Evolutionary conservation across 1,140 invertebrate genomes (phyloP), one percentile per base, ranked within the genome.

Genomic region (Lithobius niger): DNA sequence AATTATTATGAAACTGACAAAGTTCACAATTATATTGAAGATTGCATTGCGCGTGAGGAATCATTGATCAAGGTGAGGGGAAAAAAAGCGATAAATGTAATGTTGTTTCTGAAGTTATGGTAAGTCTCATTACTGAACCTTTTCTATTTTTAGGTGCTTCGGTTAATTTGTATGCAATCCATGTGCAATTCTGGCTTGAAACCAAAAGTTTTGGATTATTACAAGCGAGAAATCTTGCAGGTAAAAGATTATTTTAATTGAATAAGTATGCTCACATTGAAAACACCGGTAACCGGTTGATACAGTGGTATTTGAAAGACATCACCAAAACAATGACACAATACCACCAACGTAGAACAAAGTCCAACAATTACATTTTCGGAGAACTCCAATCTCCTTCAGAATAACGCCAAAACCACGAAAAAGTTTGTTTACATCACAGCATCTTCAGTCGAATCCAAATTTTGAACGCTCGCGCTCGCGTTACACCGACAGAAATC

Each of bases 1-100:
- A 87, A 91, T 66, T 90, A 88, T 56, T 78, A 89, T 21, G 89
- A 94, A 58, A 86, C 88, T 1, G 93, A 97, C 63, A 91, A 88
- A 72, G 76, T 84, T 0, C 84, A 83, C 68, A 69, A 82, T 0
- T 90, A 84, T 64, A 94, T 97, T 62, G 93, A 97, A 73, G 88
- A 93, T 65, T 79, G 84, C 61, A 94, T 97, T 57, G 86, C 85
- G 2, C 82, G 84, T 62, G 81, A 87, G 66, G 81, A 82, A 61
- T 81, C 87, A 10, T 63, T 96, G 1, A 74, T 82, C 2, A 89
- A 85, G 71, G 85, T 75, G 62, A 57, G 27, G 52, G 10, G 24
- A n/a, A n/a, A n/a, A n/a, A n/a, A n/a, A n/a, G n/a, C n/a, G n/a
- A n/a, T n/a, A n/a, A n/a, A n/a, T n/a, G n/a, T n/a, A n/a, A n/a